phyloP scores from a whole-genome alignment of 2,797 vertebrate genomes.

The Rhynchonycteris naso region DNA sequence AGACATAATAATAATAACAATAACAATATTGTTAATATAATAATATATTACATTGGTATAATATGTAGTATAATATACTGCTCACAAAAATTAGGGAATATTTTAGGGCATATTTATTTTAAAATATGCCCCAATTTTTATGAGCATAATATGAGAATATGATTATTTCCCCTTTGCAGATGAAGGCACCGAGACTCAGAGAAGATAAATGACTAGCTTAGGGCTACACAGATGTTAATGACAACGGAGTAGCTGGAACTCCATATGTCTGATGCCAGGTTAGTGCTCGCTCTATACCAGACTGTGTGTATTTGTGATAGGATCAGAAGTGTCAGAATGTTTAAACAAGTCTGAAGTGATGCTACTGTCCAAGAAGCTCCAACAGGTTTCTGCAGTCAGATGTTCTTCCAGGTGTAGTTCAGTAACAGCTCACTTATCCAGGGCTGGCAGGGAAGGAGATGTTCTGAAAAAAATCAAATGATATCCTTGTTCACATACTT shows the following conservation, averaged over 20 bases:
- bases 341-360: not conserved
- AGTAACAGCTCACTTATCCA: not conserved
- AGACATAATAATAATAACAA: not conserved
- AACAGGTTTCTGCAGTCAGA: not conserved
- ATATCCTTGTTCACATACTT: not conserved
- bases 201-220: conserved; percentile 5
- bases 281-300: not conserved
- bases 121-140: too few species aligned
- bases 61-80: not conserved
- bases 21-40: not conserved
- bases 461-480: not conserved
- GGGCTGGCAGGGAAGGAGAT: not conserved
- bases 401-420: not conserved
- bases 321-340: not conserved
- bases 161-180: not conserved
- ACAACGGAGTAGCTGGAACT: not conserved
- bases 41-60: not conserved
- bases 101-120: too few species aligned
- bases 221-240: not conserved
- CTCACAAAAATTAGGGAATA: too few species aligned
- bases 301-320: not conserved
- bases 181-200: not conserved
- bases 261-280: not conserved
- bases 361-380: not conserved
- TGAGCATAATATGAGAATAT: not conserved